Evolutionary conservation across 2,888 invertebrate species (phyloP).

Genomic region (Lasioglossum vierecki): DNA sequence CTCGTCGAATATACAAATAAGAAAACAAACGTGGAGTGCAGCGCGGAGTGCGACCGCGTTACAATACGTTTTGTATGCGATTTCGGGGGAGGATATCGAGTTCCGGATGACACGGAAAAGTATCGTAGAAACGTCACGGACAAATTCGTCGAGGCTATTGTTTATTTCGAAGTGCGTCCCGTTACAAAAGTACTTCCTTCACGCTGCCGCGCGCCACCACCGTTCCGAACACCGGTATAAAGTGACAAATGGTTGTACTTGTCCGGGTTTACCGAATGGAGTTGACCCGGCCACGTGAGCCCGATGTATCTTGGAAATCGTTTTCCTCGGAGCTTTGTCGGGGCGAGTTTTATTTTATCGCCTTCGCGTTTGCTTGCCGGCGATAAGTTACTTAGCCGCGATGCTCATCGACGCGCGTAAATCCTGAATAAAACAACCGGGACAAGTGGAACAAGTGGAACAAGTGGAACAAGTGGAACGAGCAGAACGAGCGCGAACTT

Average conservation of each 20-base stretch:
- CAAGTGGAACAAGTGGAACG: not conserved
- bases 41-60: not conserved
- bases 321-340: not conserved
- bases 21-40: not conserved
- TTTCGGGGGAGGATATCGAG: not conserved
- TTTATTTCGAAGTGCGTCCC: conserved; percentile 1
- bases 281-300: conserved; percentile 6
- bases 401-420: conserved; percentile 10
- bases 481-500: not conserved
- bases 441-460: not conserved
- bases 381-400: conserved; percentile 10
- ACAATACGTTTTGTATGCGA: not conserved
- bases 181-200: not conserved
- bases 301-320: conserved; percentile 12
- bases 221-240: not conserved
- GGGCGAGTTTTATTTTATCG: conserved; percentile 1
- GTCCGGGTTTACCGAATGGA: conserved; percentile 24
- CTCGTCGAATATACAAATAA: not conserved
- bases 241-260: conserved; percentile 14
- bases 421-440: not conserved
- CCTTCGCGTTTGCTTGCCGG: not conserved
- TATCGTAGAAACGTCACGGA: not conserved
- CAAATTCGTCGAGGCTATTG: not conserved
- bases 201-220: not conserved
- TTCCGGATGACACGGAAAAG: not conserved